Evolutionary conservation across 2,113 vertebrate genomes (phyloP), one percentile per base, ranked within the genome.

Genomic region (Nothobranchius kuhntae): DNA sequence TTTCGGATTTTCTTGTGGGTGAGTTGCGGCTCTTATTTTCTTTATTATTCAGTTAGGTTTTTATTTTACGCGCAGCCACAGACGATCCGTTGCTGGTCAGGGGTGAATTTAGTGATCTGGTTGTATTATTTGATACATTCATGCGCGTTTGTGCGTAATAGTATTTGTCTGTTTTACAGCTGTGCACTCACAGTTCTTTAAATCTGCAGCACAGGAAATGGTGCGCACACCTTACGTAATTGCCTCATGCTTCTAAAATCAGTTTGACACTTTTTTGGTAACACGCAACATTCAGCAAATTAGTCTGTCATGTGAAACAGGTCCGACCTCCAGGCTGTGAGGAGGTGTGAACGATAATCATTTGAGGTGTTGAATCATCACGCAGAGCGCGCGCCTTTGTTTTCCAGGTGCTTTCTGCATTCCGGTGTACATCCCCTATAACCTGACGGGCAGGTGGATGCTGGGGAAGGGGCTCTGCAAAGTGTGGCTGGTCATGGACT

Each of bases 1-100:
- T 97, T 86, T 95, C 95, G n/a, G 96, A 98, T 91, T 96, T 98
- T 80, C 94, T 95, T 15, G 95, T 96, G 75, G 95, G 95, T 97
- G 90, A 95, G 95, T 95, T 77, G 52, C 13, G 59, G 17, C 36
- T 21, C 47, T 26, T 13, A 17, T 40, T 42, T 48, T 44, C 36
- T 15, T 68, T 55, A 3, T 54, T 40, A 63, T 73, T 50, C 21
- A n/a, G 7, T 53, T 2, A 61, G 65, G 66, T 75, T 47, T 55
- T 15, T 13, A 6, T 21, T 24, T 30, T 35, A 7, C 14, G 4
- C 68, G 13, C 36, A 5, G 15, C 14, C 40, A 8, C 17, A 46
- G 42, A 57, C 61, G 55, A 9, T 4, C 17, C 57, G 15, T n/a
- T 42, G 0, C 9, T 42, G 7, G 38, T 55, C 35, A 15, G 35